Evolutionary conservation across 1,140 invertebrate genomes (phyloP).

Genomic region (Drosophila melanogaster): DNA sequence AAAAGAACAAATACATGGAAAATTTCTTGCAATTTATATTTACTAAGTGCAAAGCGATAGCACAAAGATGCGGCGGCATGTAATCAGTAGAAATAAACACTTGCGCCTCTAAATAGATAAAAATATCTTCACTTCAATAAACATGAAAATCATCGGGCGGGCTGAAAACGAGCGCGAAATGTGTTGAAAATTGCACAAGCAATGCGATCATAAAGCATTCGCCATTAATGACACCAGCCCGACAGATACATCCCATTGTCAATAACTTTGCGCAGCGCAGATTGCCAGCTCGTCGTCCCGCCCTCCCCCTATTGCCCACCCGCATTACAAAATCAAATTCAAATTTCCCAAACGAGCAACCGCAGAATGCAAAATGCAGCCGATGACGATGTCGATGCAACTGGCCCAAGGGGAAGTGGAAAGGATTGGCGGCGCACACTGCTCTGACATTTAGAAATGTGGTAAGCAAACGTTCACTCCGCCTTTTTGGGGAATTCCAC

Average conservation of each 20-base stretch:
- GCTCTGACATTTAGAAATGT: not conserved
- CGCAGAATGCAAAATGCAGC: conserved; percentile 51
- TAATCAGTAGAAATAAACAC: conserved; percentile 82
- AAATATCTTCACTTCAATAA: conserved; percentile 84
- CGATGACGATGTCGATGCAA: conserved; percentile 56
- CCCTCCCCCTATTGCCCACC: not conserved
- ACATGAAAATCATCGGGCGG: conserved; percentile 77
- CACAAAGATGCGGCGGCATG: conserved; percentile 38
- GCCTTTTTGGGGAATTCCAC: no score
- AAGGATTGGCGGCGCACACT: conserved; percentile 8
- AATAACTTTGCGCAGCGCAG: conserved; percentile 80
- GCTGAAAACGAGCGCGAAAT: conserved; percentile 66
- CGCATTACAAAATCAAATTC: conserved; percentile 77
- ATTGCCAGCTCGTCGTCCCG: conserved; percentile 50
- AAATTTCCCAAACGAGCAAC: conserved; percentile 76
- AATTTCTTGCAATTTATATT: conserved; percentile 60
- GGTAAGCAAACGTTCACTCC: not conserved
- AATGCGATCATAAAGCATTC: conserved; percentile 84
- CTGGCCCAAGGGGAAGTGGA: conserved; percentile 9
- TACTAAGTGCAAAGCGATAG: conserved; percentile 25
- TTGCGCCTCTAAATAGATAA: conserved; percentile 82
- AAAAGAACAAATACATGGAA: conserved; percentile 37
- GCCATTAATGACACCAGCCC: conserved; percentile 82
- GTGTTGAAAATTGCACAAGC: conserved; percentile 82
- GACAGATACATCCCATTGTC: conserved; percentile 84